Conservation (phyloP, 2,888 invertebrate species). For the Cactoblastis cactorum region DNA sequence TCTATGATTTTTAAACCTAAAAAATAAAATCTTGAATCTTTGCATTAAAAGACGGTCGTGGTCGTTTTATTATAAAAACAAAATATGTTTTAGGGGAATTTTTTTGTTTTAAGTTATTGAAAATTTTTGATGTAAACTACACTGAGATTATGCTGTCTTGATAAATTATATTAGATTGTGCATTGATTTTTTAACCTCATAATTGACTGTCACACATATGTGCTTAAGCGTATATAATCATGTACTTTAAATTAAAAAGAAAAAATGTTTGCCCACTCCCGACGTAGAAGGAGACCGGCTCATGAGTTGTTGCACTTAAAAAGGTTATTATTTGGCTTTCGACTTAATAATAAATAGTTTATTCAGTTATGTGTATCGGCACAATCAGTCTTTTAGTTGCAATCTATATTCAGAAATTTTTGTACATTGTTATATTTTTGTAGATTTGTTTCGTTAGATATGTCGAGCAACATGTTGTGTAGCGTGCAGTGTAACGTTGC, state of each 20-base stretch:
- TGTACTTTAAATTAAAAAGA: not conserved
- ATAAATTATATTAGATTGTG: no score
- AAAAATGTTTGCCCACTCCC: constrained; percentile 4
- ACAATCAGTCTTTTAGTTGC: not conserved
- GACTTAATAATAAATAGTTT: constrained; percentile 1
- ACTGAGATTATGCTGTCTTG: no score
- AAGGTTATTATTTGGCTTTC: constrained; percentile 10
- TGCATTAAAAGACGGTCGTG: no score
- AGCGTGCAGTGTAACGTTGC: no score
- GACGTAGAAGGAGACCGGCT: not conserved
- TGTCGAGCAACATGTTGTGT: not conserved
- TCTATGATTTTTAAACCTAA: no score
- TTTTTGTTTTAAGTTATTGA: no score
- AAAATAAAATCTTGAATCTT: no score
- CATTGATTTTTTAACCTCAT: no score
- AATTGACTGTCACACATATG: no score
- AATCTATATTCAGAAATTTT: not conserved
- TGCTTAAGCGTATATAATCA: not conserved
- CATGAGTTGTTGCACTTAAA: not conserved
- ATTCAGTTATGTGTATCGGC: not conserved
- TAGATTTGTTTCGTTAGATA: not conserved
- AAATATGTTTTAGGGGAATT: no score
- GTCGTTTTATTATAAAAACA: no score
- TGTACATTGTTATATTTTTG: not conserved
- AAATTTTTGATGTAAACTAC: no score